Evolutionary conservation across 2,888 invertebrate species (phyloP).

Genomic region (Nomada hirtipes): DNA sequence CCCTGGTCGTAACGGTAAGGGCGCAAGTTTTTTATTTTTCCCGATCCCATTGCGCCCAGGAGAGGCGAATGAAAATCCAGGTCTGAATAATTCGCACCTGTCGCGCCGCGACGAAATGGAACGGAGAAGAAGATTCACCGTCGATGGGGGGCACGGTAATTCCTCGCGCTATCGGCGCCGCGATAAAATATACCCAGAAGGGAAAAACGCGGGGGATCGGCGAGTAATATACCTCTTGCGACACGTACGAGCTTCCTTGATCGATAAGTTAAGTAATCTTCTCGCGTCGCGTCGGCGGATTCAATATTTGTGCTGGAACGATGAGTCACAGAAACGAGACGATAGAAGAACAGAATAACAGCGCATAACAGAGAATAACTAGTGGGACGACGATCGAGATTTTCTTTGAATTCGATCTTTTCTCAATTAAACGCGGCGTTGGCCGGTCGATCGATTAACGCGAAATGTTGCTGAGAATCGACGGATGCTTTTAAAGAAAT

Average conservation of each 20-base stretch:
- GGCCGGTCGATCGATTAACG: background rate
- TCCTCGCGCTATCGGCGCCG: background rate
- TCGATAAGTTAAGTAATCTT: constrained; percentile 42
- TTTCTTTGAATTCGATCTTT: constrained; percentile 21
- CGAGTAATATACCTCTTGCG: constrained; percentile 17
- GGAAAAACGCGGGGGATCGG: constrained; percentile 1
- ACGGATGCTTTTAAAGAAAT: constrained; percentile 4
- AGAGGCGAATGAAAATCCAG: constrained; percentile 38
- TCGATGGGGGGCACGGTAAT: constrained; percentile 16
- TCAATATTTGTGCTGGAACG: constrained; percentile 44
- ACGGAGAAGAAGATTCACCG: constrained; percentile 25
- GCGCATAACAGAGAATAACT: no score
- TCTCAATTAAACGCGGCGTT: background rate
- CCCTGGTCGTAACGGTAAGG: background rate
- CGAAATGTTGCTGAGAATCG: background rate
- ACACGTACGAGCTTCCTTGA: constrained; percentile 31
- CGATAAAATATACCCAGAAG: constrained; percentile 6
- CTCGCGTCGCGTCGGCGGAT: constrained; percentile 3
- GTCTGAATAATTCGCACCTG: constrained; percentile 51
- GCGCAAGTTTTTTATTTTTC: background rate
- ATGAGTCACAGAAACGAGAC: constrained; percentile 4
- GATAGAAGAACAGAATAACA: background rate
- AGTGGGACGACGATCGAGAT: constrained; percentile 7
- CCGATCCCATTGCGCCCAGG: background rate
- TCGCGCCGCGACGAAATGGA: constrained; percentile 24